Evolutionary conservation across 2,888 invertebrate genomes (phyloP), one percentile per base, ranked within the genome.

Genomic region (Hoplodrina ambigua): DNA sequence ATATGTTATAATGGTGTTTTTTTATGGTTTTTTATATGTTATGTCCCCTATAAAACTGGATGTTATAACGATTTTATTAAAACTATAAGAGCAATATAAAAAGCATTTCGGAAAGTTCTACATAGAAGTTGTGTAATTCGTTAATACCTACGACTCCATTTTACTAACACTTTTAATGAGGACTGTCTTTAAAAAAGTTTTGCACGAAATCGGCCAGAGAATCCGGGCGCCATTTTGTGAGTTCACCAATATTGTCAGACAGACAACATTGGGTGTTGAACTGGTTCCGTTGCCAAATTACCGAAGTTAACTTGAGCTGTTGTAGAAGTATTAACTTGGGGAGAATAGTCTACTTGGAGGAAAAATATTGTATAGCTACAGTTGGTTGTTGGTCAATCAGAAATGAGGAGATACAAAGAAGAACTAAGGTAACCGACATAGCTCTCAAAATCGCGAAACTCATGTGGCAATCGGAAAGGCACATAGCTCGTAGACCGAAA

Each of bases 231-330:
- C 71, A 66, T 73, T 78, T 78, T 59, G 50, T 13, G 64, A 78
- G 53, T 63, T 78, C 73, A 66, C 65, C 53, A 72, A 72, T 78
- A 78, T 57, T 66, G 73, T 66, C 53, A 63, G 79, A 66, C 62
- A 61, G 37, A 41, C 53, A 57, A 55, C 66, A 63, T 33, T 66
- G 82, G 56, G 73, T 49, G 41, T 71, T 58, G 57, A 66, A 72
- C 74, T 61, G 59, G 53, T 66, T 54, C 53, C 44, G 50, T 17
- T 78, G 82, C 82, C 80, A 82, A 78, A 78, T 78, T 72, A 78
- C 82, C 20, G 55, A 82, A 78, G 62, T 82, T 72, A 72, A 66
- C 54, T 41, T 15, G 25, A 54, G 53, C 53, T 30, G 33, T 65
- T 11, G 20, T 60, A 50, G 17, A 59, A 56, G 49, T 66, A 62